Percentiles rank a stretch among this genome's conserved stretches.
Conservation (phyloP, 2,113 vertebrate species). For the Stercorarius parasiticus region DNA sequence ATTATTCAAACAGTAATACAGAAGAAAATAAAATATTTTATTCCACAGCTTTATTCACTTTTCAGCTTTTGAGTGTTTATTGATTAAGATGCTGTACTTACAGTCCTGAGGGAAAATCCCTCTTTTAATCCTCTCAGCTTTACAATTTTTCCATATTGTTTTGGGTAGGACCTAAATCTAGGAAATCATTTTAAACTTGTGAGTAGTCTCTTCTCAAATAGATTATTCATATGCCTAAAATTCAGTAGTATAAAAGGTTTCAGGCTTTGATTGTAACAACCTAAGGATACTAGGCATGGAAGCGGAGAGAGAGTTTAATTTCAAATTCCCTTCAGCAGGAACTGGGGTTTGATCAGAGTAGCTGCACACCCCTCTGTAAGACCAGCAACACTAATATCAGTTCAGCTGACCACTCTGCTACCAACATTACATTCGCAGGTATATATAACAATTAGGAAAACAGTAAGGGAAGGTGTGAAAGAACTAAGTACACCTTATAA, state of each 20-base stretch:
- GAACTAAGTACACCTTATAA: not conserved
- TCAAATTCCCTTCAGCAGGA: not conserved
- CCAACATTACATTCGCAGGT: not conserved
- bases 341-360: not conserved
- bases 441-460: not conserved
- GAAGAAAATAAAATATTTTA: conserved; percentile 51
- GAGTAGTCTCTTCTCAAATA: not conserved
- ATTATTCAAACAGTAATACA: conserved; percentile 28
- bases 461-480: not conserved
- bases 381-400: not conserved
- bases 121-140: conserved; percentile 4
- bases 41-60: conserved; percentile 32
- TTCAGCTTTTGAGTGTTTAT: not conserved
- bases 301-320: not conserved
- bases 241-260: not conserved
- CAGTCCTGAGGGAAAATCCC: not conserved
- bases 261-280: not conserved
- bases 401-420: not conserved
- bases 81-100: not conserved
- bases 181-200: not conserved
- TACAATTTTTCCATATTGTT: not conserved
- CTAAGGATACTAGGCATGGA: not conserved
- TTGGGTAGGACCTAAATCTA: not conserved
- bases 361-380: not conserved
- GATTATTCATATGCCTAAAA: not conserved